These are phyloP conservation scores for Isurus oxyrinchus DNA, from an alignment of 2,113 vertebrate species.

Conservation along the genomic window DNA sequence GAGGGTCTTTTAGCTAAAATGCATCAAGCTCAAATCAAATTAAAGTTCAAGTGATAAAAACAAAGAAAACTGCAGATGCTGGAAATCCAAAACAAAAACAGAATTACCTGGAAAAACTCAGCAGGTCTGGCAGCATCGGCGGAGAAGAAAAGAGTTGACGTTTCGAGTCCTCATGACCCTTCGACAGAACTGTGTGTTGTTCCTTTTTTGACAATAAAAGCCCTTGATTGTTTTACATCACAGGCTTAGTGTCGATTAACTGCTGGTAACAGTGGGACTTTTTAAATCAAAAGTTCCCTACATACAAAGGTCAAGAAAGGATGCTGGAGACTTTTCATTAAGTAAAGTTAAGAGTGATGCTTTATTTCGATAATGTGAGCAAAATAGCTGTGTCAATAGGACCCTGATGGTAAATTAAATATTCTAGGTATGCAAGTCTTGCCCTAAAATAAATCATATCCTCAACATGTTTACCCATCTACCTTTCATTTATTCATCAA, in stretches of 20 bases:
- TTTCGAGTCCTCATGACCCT: too few species aligned
- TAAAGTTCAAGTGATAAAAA: neutral
- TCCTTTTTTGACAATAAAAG: neutral
- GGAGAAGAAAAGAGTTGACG: too few species aligned
- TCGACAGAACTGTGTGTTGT: too few species aligned
- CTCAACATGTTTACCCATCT: neutral
- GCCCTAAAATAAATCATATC: neutral
- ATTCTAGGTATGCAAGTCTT: neutral
- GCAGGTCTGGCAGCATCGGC: too few species aligned
- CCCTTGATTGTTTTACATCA: neutral
- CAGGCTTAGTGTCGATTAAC: neutral
- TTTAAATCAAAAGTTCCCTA: neutral
- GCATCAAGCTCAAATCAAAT: neutral
- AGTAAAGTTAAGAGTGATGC: neutral
- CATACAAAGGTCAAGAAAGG: neutral
- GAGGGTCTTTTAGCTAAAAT: neutral
- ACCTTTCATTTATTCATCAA: neutral
- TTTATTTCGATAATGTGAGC: neutral
- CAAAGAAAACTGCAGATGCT: too few species aligned
- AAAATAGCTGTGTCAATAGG: neutral
- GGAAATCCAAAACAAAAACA: too few species aligned
- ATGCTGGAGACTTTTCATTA: neutral
- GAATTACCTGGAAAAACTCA: too few species aligned
- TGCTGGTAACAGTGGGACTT: neutral
- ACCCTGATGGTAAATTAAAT: neutral